phyloP scores from a whole-genome alignment of 1,140 invertebrate species.

The Cotesia vestalis region DNA sequence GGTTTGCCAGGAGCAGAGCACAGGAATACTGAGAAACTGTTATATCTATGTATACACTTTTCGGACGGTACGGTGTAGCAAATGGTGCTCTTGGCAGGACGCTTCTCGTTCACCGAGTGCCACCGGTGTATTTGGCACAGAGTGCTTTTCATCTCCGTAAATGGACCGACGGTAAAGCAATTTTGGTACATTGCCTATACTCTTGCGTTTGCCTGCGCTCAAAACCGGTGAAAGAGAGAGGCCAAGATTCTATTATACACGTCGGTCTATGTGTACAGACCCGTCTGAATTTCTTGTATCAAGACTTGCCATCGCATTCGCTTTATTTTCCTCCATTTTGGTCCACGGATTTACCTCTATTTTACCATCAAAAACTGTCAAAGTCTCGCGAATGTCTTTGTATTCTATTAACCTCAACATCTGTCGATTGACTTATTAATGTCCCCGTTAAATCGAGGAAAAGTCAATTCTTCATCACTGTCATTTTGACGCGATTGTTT shows the following conservation, averaged over 20 bases:
- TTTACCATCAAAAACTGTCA: background rate
- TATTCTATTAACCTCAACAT: no score
- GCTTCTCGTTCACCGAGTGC: constrained; percentile 33
- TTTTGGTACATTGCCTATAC: constrained; percentile 65
- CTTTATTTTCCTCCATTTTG: constrained; percentile 20
- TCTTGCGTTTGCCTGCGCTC: constrained; percentile 21
- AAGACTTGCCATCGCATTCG: background rate
- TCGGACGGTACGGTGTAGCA: constrained; percentile 13
- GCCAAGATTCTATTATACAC: no score
- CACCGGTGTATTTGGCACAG: constrained; percentile 62
- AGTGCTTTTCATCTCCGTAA: constrained; percentile 65
- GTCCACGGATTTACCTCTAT: constrained; percentile 20
- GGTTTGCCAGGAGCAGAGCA: background rate
- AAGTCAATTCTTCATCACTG: no score
- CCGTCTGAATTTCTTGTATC: no score
- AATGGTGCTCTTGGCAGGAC: constrained; percentile 29
- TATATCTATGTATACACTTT: background rate
- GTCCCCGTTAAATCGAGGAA: no score
- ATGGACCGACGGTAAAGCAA: constrained; percentile 65
- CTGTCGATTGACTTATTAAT: no score
- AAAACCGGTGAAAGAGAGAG: background rate
- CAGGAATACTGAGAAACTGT: constrained; percentile 19
- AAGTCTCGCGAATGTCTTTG: no score
- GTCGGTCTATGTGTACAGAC: no score
- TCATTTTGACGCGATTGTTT: no score